phyloP scores from a whole-genome alignment of 2,797 vertebrate genomes.

The Coregonus sp. region DNA sequence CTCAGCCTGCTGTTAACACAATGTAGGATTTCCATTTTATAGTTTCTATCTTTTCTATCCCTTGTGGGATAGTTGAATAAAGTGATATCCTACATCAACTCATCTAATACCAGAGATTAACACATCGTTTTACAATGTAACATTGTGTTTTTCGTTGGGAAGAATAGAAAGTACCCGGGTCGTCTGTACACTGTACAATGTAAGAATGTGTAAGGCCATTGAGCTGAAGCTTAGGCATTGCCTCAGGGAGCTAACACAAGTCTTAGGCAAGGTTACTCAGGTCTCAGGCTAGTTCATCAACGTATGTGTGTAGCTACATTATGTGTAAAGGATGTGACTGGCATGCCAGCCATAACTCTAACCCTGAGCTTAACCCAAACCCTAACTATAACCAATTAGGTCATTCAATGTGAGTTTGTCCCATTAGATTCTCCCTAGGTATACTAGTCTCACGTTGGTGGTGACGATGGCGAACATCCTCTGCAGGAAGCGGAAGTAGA shows the following conservation, averaged over 20 bases:
- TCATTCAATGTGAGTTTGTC: no score
- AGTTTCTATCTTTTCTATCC: neutral
- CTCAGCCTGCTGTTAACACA: neutral
- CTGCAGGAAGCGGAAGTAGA: slow-evolving; percentile 91
- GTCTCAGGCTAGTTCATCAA: neutral
- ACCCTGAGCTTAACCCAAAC: neutral
- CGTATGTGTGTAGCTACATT: neutral
- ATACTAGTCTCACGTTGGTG: slow-evolving; percentile 83
- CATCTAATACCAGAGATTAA: neutral
- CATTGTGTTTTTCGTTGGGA: neutral
- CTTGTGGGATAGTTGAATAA: neutral
- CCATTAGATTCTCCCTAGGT: neutral
- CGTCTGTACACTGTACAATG: neutral
- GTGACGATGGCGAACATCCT: slow-evolving; percentile 91
- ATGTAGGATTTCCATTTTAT: neutral
- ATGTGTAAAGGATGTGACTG: neutral
- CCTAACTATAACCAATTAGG: neutral
- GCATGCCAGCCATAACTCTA: neutral
- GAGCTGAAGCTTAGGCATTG: neutral
- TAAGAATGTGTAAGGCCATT: neutral
- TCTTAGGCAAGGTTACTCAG: neutral
- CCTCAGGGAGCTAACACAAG: no score
- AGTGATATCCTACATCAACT: neutral
- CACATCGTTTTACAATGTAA: neutral
- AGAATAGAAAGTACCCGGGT: neutral